These are phyloP conservation scores for Apamea crenata DNA, from an alignment of 2,888 invertebrate genomes.

Conservation along the genomic window DNA sequence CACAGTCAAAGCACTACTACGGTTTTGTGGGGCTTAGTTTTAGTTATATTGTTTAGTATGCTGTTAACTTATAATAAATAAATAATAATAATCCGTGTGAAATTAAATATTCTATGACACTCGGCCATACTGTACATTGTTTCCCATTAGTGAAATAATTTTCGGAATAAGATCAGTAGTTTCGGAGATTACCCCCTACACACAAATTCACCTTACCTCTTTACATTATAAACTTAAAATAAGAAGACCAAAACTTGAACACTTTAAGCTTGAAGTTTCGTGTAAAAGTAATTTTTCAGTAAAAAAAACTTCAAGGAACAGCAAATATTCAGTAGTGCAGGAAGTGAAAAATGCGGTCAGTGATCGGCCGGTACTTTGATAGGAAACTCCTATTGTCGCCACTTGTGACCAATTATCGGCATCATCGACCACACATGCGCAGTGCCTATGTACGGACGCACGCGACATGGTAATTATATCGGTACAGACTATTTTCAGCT, in stretches of 20 bases:
- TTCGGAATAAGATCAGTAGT: too few species aligned
- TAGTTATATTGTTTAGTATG: too few species aligned
- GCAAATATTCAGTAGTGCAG: slow-evolving; percentile 24
- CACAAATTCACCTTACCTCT: too few species aligned
- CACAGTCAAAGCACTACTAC: too few species aligned
- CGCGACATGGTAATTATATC: slow-evolving; percentile 20
- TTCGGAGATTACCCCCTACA: too few species aligned
- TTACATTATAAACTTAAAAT: background rate
- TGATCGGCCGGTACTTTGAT: slow-evolving; percentile 61
- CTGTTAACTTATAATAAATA: too few species aligned
- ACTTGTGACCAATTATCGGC: slow-evolving; percentile 71
- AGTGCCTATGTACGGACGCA: background rate
- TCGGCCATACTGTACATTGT: too few species aligned
- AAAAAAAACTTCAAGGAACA: background rate
- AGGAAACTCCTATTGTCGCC: slow-evolving; percentile 72
- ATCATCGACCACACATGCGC: slow-evolving; percentile 33
- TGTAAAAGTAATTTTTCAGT: background rate
- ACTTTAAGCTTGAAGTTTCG: too few species aligned
- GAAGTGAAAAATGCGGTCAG: slow-evolving; percentile 67
- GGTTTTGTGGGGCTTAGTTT: too few species aligned
- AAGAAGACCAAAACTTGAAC: background rate
- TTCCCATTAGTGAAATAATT: too few species aligned
- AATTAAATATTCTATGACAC: too few species aligned
- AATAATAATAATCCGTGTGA: too few species aligned
- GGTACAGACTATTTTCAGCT: slow-evolving; percentile 21